Percentiles rank a stretch among this genome's conserved stretches.
phyloP scores from a whole-genome alignment of 2,797 vertebrate genomes.

The Enteromius trimaculatus region DNA sequence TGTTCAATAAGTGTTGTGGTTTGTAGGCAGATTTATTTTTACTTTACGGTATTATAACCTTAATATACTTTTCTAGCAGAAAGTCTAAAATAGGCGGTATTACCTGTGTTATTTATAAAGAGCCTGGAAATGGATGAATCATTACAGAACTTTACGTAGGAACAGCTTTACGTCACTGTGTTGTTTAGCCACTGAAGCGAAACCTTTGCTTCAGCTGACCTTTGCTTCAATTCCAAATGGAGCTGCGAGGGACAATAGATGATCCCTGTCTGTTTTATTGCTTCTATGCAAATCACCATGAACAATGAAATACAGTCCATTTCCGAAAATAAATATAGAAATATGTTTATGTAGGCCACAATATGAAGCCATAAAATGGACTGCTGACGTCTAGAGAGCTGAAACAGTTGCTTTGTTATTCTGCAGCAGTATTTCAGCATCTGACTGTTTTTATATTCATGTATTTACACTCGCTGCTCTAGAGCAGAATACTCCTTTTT shows the following conservation, averaged over 20 bases:
- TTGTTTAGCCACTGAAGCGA: conserved; percentile 10
- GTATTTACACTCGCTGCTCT: not conserved
- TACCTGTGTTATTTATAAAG: conserved; percentile 3
- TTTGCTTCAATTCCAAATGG: conserved; percentile 18
- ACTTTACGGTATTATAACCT: not conserved
- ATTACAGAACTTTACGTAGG: not conserved
- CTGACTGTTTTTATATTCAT: conserved; percentile 10
- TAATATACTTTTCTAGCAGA: not conserved
- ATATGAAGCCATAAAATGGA: not conserved
- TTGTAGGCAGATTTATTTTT: not conserved
- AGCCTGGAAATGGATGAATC: not conserved
- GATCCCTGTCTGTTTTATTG: conserved; percentile 16
- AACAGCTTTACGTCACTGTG: not conserved
- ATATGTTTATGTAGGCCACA: not conserved
- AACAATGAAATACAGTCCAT: not conserved
- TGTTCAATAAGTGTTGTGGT: not conserved
- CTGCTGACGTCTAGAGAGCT: not conserved
- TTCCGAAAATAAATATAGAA: conserved; percentile 28
- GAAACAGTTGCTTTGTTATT: conserved; percentile 12
- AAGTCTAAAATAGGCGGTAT: not conserved
- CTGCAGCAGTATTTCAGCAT: not conserved
- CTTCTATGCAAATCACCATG: conserved; percentile 39
- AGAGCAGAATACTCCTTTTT: not conserved
- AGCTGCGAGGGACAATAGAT: conserved; percentile 20
- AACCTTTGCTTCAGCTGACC: conserved; percentile 6